Conservation (phyloP, 2,113 vertebrate species). For the Sander vitreus region DNA sequence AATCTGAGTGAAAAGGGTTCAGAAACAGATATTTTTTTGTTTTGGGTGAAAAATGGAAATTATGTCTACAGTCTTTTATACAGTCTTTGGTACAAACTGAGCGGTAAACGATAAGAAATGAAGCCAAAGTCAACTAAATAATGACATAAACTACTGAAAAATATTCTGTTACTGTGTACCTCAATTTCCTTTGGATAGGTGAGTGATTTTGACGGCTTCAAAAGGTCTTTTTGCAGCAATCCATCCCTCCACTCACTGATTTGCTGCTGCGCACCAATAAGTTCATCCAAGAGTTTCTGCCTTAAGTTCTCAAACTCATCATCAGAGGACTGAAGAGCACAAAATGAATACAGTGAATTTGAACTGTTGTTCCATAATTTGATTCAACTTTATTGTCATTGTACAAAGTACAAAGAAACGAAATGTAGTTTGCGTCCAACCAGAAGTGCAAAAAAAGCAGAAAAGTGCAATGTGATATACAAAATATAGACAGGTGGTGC, state of each 20-base stretch:
- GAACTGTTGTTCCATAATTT: neutral
- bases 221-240: slow-evolving; percentile 1
- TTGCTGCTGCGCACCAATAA: neutral
- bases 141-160: neutral
- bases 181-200: slow-evolving; percentile 76
- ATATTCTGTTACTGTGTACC: slow-evolving; percentile 50
- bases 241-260: slow-evolving; percentile 65
- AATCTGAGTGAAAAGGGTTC: neutral
- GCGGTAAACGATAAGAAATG: neutral
- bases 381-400: no score
- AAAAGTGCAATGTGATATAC: no score
- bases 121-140: neutral
- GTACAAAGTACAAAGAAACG: no score
- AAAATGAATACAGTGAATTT: neutral
- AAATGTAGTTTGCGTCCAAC: no score
- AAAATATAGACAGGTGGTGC: no score
- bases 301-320: neutral
- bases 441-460: no score
- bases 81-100: neutral
- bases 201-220: slow-evolving; percentile 15
- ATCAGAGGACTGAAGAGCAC: slow-evolving; percentile 26
- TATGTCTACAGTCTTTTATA: no score
- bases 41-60: neutral
- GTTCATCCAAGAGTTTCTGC: neutral
- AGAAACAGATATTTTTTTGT: neutral